These are phyloP conservation scores for Styela clava DNA, from an alignment of 23 tunicate genomes.

Conservation along the genomic window DNA sequence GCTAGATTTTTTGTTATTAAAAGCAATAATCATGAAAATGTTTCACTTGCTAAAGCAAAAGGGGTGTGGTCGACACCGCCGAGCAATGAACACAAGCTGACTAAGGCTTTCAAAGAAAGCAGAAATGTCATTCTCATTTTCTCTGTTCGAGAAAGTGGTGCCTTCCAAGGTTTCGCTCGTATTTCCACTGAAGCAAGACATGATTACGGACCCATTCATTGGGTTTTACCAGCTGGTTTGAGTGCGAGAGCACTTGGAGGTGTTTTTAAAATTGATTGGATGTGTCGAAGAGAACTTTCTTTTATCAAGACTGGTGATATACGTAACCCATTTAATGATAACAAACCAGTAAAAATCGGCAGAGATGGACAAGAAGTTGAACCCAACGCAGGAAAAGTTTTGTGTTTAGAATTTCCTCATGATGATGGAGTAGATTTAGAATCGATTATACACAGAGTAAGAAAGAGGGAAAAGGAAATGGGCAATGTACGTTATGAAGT, in stretches of 20 bases:
- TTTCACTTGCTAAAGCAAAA: slow-evolving; percentile 78
- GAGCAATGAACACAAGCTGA: slow-evolving; percentile 72
- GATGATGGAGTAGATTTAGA: slow-evolving; percentile 85
- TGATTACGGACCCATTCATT: slow-evolving; percentile 68
- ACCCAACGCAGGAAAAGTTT: slow-evolving; percentile 83
- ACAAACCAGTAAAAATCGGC: slow-evolving; percentile 89
- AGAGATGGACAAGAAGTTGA: slow-evolving; percentile 95
- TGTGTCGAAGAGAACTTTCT: slow-evolving; percentile 73
- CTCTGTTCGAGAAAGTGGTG: slow-evolving; percentile 91
- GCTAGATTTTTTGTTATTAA: slow-evolving; percentile 85
- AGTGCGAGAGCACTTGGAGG: slow-evolving; percentile 83
- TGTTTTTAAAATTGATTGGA: slow-evolving; percentile 78
- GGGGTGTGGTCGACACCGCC: slow-evolving; percentile 96
- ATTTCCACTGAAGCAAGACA: slow-evolving; percentile 49
- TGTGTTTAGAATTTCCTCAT: slow-evolving; percentile 89
- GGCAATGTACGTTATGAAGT: slow-evolving; percentile 35
- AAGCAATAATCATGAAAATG: slow-evolving; percentile 87
- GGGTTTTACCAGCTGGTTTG: slow-evolving; percentile 91
- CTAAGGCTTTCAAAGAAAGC: slow-evolving; percentile 63
- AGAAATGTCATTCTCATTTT: slow-evolving; percentile 79
- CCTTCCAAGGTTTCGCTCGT: slow-evolving; percentile 94
- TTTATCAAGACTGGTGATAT: slow-evolving; percentile 74
- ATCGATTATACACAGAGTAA: slow-evolving; percentile 57
- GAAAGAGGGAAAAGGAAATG: slow-evolving; percentile 55
- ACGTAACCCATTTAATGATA: slow-evolving; percentile 61